Conservation (phyloP, 1,140 invertebrate genomes). For the Bombus picipes region DNA sequence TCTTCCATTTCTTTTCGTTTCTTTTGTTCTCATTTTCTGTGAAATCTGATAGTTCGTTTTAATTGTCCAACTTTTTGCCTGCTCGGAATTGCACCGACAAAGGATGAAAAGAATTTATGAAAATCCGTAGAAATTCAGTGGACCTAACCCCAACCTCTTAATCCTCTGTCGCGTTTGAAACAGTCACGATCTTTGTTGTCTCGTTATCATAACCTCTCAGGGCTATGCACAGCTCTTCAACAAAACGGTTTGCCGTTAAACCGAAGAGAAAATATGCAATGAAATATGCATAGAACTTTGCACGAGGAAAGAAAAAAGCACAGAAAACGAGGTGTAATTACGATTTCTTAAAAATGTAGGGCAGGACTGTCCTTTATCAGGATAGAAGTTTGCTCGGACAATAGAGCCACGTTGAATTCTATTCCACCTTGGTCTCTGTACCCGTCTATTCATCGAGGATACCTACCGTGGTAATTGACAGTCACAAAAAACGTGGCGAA, state of each 20-base stretch:
- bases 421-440: not conserved
- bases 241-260: not conserved
- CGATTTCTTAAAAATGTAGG: slow-evolving; percentile 34
- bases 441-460: slow-evolving; percentile 13
- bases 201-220: not conserved
- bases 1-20: not conserved
- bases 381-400: slow-evolving; percentile 10
- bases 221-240: not conserved
- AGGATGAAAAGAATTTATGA: not conserved
- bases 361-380: slow-evolving; percentile 6
- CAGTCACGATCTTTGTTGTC: not conserved
- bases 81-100: not conserved
- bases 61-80: not conserved
- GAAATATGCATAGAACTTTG: not conserved
- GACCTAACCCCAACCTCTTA: too few relatives aligned
- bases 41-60: not conserved
- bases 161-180: not conserved
- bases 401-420: slow-evolving; percentile 16
- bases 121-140: not conserved
- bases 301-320: not conserved
- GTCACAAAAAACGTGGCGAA: not conserved
- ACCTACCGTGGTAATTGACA: slow-evolving; percentile 13
- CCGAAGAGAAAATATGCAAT: not conserved
- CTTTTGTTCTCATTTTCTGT: not conserved
- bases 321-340: not conserved